Conservation (phyloP, 2,797 vertebrate genomes). For the Rhinatrema bivittatum region DNA sequence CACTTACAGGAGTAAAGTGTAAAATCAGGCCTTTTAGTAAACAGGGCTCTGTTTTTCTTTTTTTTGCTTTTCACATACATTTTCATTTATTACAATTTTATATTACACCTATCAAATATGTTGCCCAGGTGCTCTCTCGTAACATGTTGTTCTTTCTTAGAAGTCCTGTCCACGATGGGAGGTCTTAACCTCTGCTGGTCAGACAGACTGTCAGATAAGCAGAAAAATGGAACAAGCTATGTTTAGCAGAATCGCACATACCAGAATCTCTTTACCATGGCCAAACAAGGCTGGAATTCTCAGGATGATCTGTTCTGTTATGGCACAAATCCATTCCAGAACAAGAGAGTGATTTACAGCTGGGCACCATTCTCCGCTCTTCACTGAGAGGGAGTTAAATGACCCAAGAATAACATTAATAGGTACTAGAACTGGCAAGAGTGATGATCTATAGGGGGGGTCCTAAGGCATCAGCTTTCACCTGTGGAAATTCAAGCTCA, state of each 20-base stretch:
- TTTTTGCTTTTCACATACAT: too few relatives aligned
- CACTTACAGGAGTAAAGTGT: too few relatives aligned
- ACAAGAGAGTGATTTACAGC: conserved; percentile 55
- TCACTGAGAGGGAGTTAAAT: conserved; percentile 57
- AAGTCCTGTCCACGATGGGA: conserved; percentile 17
- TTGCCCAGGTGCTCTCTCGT: too few relatives aligned
- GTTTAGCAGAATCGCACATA: conserved; percentile 49
- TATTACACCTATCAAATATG: too few relatives aligned
- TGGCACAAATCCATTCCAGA: conserved; percentile 57
- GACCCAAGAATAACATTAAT: conserved; percentile 64
- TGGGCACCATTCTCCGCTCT: conserved; percentile 46
- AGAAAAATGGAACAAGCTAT: conserved; percentile 41
- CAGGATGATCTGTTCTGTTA: conserved; percentile 48
- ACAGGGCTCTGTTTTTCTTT: too few relatives aligned
- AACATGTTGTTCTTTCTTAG: too few relatives aligned
- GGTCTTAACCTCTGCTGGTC: conserved; percentile 35
- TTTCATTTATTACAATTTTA: too few relatives aligned
- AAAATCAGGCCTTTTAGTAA: too few relatives aligned
- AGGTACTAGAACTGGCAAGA: conserved; percentile 45
- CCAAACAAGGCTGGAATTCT: conserved; percentile 52
- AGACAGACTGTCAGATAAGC: conserved; percentile 32
- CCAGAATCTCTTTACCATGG: conserved; percentile 50
- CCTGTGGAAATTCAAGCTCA: conserved; percentile 55
- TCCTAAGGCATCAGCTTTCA: conserved; percentile 51
- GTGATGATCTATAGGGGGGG: conserved; percentile 58